phyloP scores from a whole-genome alignment of 2,113 vertebrate genomes.

The Narcine bancroftii region DNA sequence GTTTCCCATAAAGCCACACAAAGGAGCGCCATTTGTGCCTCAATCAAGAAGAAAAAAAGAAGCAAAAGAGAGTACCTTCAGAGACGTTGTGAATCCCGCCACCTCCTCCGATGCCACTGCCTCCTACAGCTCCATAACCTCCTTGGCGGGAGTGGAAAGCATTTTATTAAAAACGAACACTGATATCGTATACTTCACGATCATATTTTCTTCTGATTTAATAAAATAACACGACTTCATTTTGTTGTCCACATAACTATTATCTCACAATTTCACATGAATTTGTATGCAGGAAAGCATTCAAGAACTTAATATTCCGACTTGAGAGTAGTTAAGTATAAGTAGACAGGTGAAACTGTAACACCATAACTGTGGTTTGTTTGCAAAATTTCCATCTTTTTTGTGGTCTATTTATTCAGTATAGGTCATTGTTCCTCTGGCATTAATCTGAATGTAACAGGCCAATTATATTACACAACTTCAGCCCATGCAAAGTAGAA shows the following conservation, averaged over 20 bases:
- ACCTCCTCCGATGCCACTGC: too few relatives aligned
- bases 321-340: not conserved
- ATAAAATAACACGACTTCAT: not conserved
- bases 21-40: too few relatives aligned
- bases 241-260: not conserved
- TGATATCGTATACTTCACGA: not conserved
- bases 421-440: not conserved
- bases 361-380: not conserved
- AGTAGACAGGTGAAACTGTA: not conserved
- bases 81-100: too few relatives aligned
- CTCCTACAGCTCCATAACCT: too few relatives aligned
- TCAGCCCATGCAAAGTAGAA: not conserved
- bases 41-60: too few relatives aligned
- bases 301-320: not conserved
- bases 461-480: not conserved
- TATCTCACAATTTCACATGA: not conserved
- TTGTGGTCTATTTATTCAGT: not conserved
- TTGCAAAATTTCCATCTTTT: not conserved
- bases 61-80: too few relatives aligned
- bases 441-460: not conserved
- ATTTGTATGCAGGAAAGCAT: not conserved
- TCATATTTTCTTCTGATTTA: not conserved
- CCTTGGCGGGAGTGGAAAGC: not conserved
- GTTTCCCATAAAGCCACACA: too few relatives aligned
- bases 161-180: not conserved